A percentile compares a stretch with the other conserved stretches of the same genome.
phyloP scores from a whole-genome alignment of 2,113 vertebrate genomes.

The Promerops cafer region DNA sequence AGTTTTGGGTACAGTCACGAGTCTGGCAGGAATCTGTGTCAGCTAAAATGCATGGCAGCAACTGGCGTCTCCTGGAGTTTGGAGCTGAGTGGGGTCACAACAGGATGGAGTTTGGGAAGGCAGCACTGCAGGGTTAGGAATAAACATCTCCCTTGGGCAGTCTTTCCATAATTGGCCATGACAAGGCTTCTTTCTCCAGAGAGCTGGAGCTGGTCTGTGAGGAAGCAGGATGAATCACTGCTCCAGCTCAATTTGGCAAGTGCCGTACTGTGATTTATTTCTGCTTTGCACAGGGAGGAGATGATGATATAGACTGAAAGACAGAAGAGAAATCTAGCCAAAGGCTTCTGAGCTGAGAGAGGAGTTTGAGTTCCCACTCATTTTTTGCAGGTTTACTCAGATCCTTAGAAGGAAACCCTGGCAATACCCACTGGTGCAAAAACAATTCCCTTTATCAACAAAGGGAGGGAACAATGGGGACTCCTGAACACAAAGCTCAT shows the following conservation, averaged over 20 bases:
- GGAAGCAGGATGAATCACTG: slow-evolving; percentile 39
- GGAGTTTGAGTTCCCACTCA: slow-evolving; percentile 8
- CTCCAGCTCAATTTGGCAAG: slow-evolving; percentile 7
- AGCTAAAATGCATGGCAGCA: slow-evolving; percentile 20
- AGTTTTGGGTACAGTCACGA: slow-evolving; percentile 15
- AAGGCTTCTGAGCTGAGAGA: slow-evolving; percentile 10
- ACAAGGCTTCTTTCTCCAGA: slow-evolving; percentile 39
- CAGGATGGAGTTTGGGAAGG: slow-evolving; percentile 29
- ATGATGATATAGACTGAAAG: slow-evolving; percentile 24
- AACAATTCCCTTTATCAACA: slow-evolving; percentile 18
- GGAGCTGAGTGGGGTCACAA: not conserved
- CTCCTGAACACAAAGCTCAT: slow-evolving; percentile 22
- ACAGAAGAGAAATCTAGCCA: slow-evolving; percentile 2
- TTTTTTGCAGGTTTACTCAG: slow-evolving; percentile 28
- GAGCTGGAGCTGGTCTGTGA: not conserved
- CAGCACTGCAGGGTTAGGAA: not conserved
- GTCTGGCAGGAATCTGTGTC: slow-evolving; percentile 3
- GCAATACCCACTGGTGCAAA: not conserved
- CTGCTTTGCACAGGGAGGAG: not conserved
- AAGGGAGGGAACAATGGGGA: not conserved
- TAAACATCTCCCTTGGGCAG: slow-evolving; percentile 49
- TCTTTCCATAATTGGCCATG: slow-evolving; percentile 56
- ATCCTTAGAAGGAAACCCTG: slow-evolving; percentile 46
- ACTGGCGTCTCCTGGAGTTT: not conserved
- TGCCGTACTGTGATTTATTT: not conserved